Conservation (phyloP, 2,888 invertebrate species). For the Xestia ashworthii region DNA sequence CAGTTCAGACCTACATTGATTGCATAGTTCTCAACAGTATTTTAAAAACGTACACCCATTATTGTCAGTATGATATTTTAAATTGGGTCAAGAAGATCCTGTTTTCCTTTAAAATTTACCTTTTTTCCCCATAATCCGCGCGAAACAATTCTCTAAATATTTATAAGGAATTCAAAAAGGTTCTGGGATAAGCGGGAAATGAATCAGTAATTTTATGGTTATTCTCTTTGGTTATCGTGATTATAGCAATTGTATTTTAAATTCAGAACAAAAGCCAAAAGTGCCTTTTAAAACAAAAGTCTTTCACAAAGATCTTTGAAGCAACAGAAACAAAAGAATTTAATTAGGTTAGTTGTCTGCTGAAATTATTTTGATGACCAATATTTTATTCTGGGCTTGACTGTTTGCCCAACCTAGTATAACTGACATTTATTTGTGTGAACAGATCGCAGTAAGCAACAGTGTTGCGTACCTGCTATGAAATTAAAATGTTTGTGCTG, state of each 20-base stretch:
- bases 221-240: not conserved
- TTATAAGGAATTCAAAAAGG: too few species aligned
- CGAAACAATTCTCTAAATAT: too few species aligned
- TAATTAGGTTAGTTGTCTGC: not conserved
- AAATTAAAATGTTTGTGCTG: not conserved
- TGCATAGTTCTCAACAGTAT: not conserved
- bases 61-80: not conserved
- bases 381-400: not conserved
- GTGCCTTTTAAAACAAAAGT: not conserved
- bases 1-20: not conserved
- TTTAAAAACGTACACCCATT: not conserved
- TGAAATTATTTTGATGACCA: not conserved
- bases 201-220: not conserved
- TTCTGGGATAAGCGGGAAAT: not conserved
- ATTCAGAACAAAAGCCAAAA: constrained; percentile 8
- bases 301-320: not conserved
- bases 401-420: not conserved
- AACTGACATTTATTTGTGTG: not conserved
- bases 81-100: too few species aligned
- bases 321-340: constrained; percentile 1
- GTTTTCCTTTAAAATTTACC: not conserved
- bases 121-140: too few species aligned
- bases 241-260: not conserved
- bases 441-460: not conserved
- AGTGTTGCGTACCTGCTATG: not conserved